Evolutionary conservation across 1,140 invertebrate species (phyloP).

Genomic region (Anoplolepis gracilipes): DNA sequence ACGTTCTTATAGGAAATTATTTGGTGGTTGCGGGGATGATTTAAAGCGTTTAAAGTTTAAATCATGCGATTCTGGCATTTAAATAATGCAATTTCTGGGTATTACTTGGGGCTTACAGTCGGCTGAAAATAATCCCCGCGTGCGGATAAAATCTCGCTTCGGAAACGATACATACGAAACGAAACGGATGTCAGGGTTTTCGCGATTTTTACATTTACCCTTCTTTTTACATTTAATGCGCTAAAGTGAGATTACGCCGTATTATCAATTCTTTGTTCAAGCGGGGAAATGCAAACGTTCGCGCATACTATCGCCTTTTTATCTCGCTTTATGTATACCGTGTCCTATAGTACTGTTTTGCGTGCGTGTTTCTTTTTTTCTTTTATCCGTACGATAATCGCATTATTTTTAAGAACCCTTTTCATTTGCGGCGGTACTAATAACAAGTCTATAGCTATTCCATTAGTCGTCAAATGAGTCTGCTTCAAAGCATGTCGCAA

Average conservation of each 20-base stretch:
- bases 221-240: constrained; percentile 19
- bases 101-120: constrained; percentile 43
- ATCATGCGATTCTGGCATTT: constrained; percentile 45
- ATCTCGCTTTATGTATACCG: not conserved
- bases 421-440: constrained; percentile 17
- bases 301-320: constrained; percentile 23
- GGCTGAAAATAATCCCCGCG: constrained; percentile 27
- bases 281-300: constrained; percentile 46
- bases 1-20: constrained; percentile 32
- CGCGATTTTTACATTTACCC: constrained; percentile 32
- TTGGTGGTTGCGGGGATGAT: not conserved
- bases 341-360: constrained; percentile 19
- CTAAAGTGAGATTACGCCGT: constrained; percentile 43
- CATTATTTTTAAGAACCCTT: constrained; percentile 51
- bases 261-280: constrained; percentile 54
- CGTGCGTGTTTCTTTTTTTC: constrained; percentile 1
- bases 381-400: constrained; percentile 39
- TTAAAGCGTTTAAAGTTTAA: constrained; percentile 28
- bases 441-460: constrained; percentile 29
- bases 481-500: not conserved
- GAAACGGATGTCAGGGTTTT: constrained; percentile 46
- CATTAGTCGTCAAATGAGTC: constrained; percentile 32
- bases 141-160: not conserved
- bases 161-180: constrained; percentile 14
- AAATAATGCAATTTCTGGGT: constrained; percentile 53